Evolutionary conservation across 2,888 invertebrate genomes (phyloP).

Genomic region (Melinopterus prodromus): DNA sequence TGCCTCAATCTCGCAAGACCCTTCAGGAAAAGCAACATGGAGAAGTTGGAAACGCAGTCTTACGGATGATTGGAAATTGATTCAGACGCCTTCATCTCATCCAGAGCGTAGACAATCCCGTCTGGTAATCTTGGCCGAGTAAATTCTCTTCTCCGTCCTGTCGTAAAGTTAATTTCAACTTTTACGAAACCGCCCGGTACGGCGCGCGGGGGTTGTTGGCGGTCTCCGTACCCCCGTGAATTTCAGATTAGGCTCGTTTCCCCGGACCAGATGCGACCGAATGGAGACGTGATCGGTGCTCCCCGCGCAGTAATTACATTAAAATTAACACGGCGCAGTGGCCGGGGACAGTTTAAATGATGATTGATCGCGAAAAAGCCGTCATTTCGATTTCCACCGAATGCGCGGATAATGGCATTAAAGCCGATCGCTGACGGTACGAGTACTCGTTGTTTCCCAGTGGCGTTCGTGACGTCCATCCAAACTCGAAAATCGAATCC

Average conservation of each 20-base stretch:
- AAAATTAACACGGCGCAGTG: constrained; percentile 56
- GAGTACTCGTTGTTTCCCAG: neutral
- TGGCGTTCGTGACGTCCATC: neutral
- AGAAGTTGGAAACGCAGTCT: neutral
- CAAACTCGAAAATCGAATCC: neutral
- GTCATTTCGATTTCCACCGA: constrained; percentile 36
- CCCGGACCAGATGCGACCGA: constrained; percentile 55
- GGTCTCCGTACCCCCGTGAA: neutral
- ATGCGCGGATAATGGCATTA: constrained; percentile 21
- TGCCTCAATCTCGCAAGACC: neutral
- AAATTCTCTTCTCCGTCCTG: constrained; percentile 43
- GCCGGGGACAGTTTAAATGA: constrained; percentile 57
- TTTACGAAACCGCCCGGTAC: constrained; percentile 24
- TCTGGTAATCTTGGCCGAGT: constrained; percentile 36
- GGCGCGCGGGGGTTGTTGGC: constrained; percentile 15
- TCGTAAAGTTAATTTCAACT: constrained; percentile 42
- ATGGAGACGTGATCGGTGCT: constrained; percentile 38
- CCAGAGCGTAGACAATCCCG: neutral
- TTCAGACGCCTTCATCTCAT: constrained; percentile 13
- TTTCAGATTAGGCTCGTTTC: constrained; percentile 28
- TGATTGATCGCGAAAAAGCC: constrained; percentile 57
- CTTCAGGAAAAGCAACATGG: neutral
- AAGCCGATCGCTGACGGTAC: neutral
- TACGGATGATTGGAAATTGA: constrained; percentile 14
- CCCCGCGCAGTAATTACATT: constrained; percentile 56